Percentiles rank a stretch among this genome's conserved stretches.
Conservation (phyloP, 2,888 invertebrate genomes). For the Orthosia gothica region DNA sequence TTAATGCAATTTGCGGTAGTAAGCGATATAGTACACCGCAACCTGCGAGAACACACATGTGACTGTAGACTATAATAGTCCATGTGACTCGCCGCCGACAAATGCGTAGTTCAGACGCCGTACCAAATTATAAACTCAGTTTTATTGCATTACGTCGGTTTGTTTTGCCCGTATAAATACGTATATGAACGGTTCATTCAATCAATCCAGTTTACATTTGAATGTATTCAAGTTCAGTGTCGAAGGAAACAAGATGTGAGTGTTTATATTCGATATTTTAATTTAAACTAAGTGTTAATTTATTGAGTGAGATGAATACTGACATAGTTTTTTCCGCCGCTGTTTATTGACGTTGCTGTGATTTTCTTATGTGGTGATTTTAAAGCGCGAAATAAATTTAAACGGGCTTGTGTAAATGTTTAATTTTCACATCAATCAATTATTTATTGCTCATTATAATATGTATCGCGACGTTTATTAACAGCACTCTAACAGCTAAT, state of each 20-base stretch:
- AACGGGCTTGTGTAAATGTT: neutral
- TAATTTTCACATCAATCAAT: constrained; percentile 11
- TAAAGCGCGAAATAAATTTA: constrained; percentile 11
- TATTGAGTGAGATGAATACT: constrained; percentile 43
- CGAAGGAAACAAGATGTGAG: constrained; percentile 56
- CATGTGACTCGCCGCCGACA: constrained; percentile 43
- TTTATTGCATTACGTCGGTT: constrained; percentile 57
- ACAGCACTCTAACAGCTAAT: constrained; percentile 20
- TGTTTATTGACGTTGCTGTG: constrained; percentile 3
- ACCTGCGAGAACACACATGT: constrained; percentile 33
- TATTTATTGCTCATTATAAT: constrained; percentile 30
- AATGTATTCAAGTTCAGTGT: constrained; percentile 55
- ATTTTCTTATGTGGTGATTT: constrained; percentile 8
- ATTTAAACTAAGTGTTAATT: constrained; percentile 55
- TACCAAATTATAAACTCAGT: constrained; percentile 54
- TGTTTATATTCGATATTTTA: constrained; percentile 53
- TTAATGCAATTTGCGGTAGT: constrained; percentile 22
- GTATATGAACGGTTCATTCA: constrained; percentile 55
- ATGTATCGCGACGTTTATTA: constrained; percentile 12
- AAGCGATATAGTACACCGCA: constrained; percentile 34
- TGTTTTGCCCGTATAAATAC: constrained; percentile 61
- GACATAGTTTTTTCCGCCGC: constrained; percentile 27
- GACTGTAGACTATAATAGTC: constrained; percentile 18
- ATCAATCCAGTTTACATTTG: constrained; percentile 60
- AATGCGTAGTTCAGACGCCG: constrained; percentile 55